Evolutionary conservation across 1,140 invertebrate genomes (phyloP), one percentile per base, ranked within the genome.

Genomic region (Lepeophtheirus salmonis): DNA sequence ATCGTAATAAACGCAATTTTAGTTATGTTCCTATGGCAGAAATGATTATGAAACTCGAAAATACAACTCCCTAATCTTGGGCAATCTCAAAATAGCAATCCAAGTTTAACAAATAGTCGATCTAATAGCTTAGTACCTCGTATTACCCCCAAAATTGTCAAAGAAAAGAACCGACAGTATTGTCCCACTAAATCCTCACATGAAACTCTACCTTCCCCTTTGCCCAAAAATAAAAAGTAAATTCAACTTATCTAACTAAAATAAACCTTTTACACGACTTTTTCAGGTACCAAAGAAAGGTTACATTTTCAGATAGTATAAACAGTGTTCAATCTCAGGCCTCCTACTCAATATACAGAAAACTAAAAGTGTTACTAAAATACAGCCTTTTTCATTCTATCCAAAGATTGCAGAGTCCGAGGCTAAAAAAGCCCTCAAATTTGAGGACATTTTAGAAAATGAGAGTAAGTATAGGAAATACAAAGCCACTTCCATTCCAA

Each of bases 401-500:
- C 30, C 6, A n/a, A 6, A n/a, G 30, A 41, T 41, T 41, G 30
- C 30, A 10, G 30, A 41, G 30, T 6, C 30, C 30, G 30, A 41
- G 30, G 30, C 30, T 10, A 6, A n/a, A n/a, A 41, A 41, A 41
- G 30, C n/a, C 30, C 6, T 10, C n/a, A 58, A 26, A 20, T 21
- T 54, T 54, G 22, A 54, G 4, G 23, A 54, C 14, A 54, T 54
- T 20, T 24, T 54, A 2, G 52, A 54, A 20, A 20, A 54, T 2
- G 52, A 54, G 22, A 54, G 21, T 2, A 18, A 54, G 23, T 14
- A 54, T 14, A 20, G 52, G n/a, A 20, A 54, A 23, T 54, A 16
- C 23, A 54, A 54, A 20, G 52, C 52, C 52, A 54, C 20, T 18
- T 24, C 52, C n/a, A 23, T 23, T n/a, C 52, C 52, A n/a, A 54